Evolutionary conservation across 2,113 vertebrate genomes (phyloP), one percentile per base, ranked within the genome.

Genomic region (Gavialis gangeticus): DNA sequence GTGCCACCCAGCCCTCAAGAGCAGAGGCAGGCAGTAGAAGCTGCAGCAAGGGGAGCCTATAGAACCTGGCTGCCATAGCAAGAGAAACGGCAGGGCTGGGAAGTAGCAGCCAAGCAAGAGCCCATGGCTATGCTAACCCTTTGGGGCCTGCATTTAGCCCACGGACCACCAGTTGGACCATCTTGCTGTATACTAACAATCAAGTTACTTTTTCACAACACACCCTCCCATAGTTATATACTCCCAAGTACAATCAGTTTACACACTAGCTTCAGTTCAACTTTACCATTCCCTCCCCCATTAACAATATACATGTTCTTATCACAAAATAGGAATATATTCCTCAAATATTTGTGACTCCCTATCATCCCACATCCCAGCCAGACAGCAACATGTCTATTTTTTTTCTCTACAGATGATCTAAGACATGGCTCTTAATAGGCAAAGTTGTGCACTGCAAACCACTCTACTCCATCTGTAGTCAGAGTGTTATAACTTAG

Each of bases 401-500:
- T 69, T 18, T 69, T 46, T 46, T 75, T 16, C 15, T 27, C 16
- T 24, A 25, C 17, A 11, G 17, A 25, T 75, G 15, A 15, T 57
- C 55, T 57, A 56, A 57, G 75, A n/a, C 55, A 76, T 18, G 18
- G n/a, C 28, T 16, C 56, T 27, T 21, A 54, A 76, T 17, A 73
- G 6, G 22, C 12, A 73, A 24, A 46, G 34, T 37, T 46, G 27
- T n/a, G 25, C 55, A n/a, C 27, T 57, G 28, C 6, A 76, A 18
- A 19, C 17, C 4, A 15, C 21, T 13, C 13, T 78, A 12, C 21
- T 9, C 30, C 60, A 76, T n/a, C 22, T 37, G 11, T 25, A 62
- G 14, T 22, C 22, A 12, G 5, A 12, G 5, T 3, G 6, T 28
- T 2, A 15, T 1, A 12, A 58, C 11, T 5, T 34, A 1, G 28